phyloP scores from a whole-genome alignment of 2,888 invertebrate species.

The Tethea ocularis region DNA sequence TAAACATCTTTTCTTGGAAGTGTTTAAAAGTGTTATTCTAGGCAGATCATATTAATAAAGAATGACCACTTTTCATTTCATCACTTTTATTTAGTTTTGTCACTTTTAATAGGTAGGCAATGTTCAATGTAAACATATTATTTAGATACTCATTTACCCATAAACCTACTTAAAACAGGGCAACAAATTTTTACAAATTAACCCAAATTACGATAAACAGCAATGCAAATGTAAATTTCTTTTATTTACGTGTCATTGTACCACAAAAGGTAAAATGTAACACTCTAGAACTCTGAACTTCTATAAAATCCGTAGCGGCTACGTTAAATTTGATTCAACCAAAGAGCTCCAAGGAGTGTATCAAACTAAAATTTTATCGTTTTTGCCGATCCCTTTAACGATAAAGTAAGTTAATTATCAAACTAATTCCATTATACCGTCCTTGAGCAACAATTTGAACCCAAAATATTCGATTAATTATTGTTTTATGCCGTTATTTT shows the following conservation, averaged over 20 bases:
- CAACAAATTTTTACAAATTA: no score
- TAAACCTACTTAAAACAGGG: no score
- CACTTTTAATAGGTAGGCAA: not conserved
- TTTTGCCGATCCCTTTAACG: conserved; percentile 58
- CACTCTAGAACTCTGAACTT: conserved; percentile 43
- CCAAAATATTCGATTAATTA: conserved; percentile 48
- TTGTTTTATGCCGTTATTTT: conserved; percentile 37
- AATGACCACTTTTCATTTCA: not conserved
- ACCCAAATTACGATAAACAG: not conserved
- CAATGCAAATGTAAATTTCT: not conserved
- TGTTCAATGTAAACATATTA: no score
- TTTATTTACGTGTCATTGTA: conserved; percentile 39
- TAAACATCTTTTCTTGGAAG: conserved; percentile 28
- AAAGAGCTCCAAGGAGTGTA: conserved; percentile 23
- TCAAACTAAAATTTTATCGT: conserved; percentile 60
- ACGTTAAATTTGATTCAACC: conserved; percentile 23
- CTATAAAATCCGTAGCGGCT: conserved; percentile 40
- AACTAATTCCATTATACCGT: conserved; percentile 67
- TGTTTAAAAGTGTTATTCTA: conserved; percentile 13
- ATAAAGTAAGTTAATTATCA: conserved; percentile 67
- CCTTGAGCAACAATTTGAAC: conserved; percentile 38
- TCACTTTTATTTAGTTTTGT: not conserved
- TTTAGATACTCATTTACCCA: no score
- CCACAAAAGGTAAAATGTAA: conserved; percentile 39
- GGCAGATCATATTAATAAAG: not conserved